Percentiles rank a stretch among this genome's conserved stretches.
phyloP scores from a whole-genome alignment of 2,113 vertebrate genomes.

The Elephas maximus region DNA sequence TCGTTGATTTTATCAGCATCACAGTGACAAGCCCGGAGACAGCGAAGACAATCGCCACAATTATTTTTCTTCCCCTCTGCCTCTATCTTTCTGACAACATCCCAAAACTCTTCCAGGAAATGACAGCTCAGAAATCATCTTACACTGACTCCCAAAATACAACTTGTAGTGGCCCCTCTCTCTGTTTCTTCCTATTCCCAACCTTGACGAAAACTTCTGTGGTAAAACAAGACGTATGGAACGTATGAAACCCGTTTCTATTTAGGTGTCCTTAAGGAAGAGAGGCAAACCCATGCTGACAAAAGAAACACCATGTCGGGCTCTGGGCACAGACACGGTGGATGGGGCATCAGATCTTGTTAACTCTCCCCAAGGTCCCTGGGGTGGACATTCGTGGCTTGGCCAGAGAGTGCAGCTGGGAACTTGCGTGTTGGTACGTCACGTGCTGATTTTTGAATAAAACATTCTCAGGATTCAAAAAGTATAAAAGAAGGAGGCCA shows the following conservation, averaged over 20 bases:
- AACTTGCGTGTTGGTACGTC: neutral
- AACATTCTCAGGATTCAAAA: neutral
- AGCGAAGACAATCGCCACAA: conserved; percentile 85
- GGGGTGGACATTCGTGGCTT: neutral
- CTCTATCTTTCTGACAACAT: conserved; percentile 76
- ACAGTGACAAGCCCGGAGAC: conserved; percentile 85
- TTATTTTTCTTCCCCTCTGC: conserved; percentile 81
- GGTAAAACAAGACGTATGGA: neutral
- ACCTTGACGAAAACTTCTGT: neutral
- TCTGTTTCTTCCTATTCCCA: neutral
- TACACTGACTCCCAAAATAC: neutral
- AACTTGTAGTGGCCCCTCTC: neutral
- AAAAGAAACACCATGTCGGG: accelerated
- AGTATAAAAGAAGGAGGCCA: neutral
- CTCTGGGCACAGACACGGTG: accelerated
- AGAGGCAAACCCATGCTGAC: neutral
- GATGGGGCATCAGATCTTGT: accelerated
- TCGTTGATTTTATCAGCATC: conserved; percentile 87
- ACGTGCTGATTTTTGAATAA: neutral
- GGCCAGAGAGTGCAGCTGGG: neutral
- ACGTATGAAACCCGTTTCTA: neutral
- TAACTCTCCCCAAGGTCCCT: neutral
- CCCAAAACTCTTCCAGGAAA: conserved; percentile 76
- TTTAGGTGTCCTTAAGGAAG: neutral
- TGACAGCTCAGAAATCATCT: conserved; percentile 56